Evolutionary conservation across 2,113 vertebrate genomes (phyloP), one percentile per base, ranked within the genome.

Genomic region (Artemisiospiza belli): DNA sequence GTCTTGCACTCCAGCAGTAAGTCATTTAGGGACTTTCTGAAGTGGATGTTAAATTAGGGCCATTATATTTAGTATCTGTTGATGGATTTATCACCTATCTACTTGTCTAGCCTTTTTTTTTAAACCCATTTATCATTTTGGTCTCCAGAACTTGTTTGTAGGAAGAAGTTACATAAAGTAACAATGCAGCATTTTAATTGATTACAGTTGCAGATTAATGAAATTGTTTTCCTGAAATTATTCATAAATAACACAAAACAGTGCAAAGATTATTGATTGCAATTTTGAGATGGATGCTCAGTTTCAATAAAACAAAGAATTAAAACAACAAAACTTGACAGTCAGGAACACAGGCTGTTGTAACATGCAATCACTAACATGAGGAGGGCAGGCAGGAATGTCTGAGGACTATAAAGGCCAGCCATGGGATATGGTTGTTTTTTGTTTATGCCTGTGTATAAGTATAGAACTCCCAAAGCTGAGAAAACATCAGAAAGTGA

Each of bases 11-110:
- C 58, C 31, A 83, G 21, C 49, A 89, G 15, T 85, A 62, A 52
- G 58, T 93, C 52, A 90, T 85, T 67, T 89, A 55, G 47, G 61
- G 66, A 61, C 92, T 85, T 94, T 82, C 62, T 90, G 44, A 72
- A 89, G 44, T 79, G 70, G 14, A 23, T 90, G 67, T 79, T 94
- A 93, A 89, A 91, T 91, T 93, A 93, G 76, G 78, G 49, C 22
- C 49, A 31, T 87, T 94, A 94, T 94, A 92, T 82, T 96, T 94
- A 94, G 87, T 54, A 75, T 67, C 64, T 35, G 10, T 47, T 64
- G 61, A 41, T 85, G 20, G 66, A 85, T 91, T 94, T 90, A 84
- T 95, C 39, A 79, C 74, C 9, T 78, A n/a, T 73, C 49, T 69
- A 57, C 92, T 82, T 93, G 27, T 72, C 78, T 84, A 64, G 58